Base-by-base conservation (phyloP, 2,888 invertebrate genomes). In the Epiblema foenella region DNA sequence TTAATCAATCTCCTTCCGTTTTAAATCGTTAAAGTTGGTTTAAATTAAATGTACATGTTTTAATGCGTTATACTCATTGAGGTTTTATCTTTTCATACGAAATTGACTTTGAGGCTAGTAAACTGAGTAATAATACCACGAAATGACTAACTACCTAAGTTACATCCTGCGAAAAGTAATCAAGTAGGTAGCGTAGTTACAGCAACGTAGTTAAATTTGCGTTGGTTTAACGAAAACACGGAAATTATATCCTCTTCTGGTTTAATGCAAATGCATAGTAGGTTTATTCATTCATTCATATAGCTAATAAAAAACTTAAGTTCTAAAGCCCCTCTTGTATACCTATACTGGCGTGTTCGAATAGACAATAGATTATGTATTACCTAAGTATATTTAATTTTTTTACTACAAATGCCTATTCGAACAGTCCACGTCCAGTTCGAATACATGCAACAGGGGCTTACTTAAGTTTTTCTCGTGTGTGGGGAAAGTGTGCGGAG, bases 1-100 rank as follows among this genome's bases (percentile, higher is more conserved):
- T 24, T 39, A 12, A 39, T 20, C 10, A 62, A 60, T 60, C 60
- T 24, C 29, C 46, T 46, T 60, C 24, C 60, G 46, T n/a, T 60
- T 60, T 46, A 42, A 60, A 24, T 24, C 11, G 29, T 11, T 49
- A 46, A 24, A 9, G n/a, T 20, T 29, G n/a, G 29, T 60, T 46
- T 24, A 59, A 42, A 18, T 15, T 39, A 24, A 11, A 29, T 11
- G n/a, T 46, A 24, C 24, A 24, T 60, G 9, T 46, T 46, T 46
- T 46, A 46, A 46, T 46, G 46, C 46, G 12, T n/a, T 12, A 12
- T 8, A 46, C 46, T 46, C n/a, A 5, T 46, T 46, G 7, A 33
- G 33, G 46, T n/a, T 46, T 46, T 46, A 8, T 46, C 46, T 46
- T n/a, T 46, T 46, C 46, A 1, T 46, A 33, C 33, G 9, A 33